phyloP scores from a whole-genome alignment of 2,888 invertebrate species.

The Eucera pruinosa region DNA sequence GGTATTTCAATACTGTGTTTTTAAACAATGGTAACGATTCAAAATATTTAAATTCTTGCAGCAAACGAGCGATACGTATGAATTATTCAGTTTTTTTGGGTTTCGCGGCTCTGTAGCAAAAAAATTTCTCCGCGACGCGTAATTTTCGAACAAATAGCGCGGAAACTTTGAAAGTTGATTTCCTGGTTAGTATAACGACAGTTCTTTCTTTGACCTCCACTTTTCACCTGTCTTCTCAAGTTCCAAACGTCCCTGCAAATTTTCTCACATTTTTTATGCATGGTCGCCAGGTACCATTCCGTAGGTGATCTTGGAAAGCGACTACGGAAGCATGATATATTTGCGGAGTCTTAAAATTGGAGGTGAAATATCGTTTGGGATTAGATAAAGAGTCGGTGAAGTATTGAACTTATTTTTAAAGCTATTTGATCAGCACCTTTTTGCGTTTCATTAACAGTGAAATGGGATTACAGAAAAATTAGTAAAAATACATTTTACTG shows the following conservation, averaged over 20 bases:
- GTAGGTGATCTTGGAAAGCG: neutral
- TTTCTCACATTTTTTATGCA: slow-evolving; percentile 16
- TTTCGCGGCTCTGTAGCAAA: too few species aligned
- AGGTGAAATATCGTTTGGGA: slow-evolving; percentile 11
- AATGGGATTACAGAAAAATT: too few species aligned
- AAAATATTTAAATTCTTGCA: too few species aligned
- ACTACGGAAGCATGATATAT: slow-evolving; percentile 1
- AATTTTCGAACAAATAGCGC: too few species aligned
- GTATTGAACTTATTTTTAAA: neutral
- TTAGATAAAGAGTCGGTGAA: slow-evolving; percentile 4
- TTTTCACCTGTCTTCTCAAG: slow-evolving; percentile 32
- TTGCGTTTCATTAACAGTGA: too few species aligned
- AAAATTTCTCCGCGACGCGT: too few species aligned
- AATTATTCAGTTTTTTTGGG: too few species aligned
- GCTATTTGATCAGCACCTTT: neutral
- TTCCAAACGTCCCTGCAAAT: slow-evolving; percentile 4
- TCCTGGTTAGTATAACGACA: slow-evolving; percentile 41
- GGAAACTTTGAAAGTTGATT: too few species aligned
- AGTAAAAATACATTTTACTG: too few species aligned
- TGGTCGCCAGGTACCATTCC: neutral
- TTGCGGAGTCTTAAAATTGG: slow-evolving; percentile 9
- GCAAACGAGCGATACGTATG: too few species aligned
- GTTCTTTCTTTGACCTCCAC: slow-evolving; percentile 20
- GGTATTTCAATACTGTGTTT: too few species aligned
- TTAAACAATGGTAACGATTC: too few species aligned